Percentiles rank a stretch among this genome's conserved stretches.
These are phyloP conservation scores for Pseudomyrmex flavicornis DNA, from an alignment of 1,140 invertebrate species.

Conservation along the genomic window DNA sequence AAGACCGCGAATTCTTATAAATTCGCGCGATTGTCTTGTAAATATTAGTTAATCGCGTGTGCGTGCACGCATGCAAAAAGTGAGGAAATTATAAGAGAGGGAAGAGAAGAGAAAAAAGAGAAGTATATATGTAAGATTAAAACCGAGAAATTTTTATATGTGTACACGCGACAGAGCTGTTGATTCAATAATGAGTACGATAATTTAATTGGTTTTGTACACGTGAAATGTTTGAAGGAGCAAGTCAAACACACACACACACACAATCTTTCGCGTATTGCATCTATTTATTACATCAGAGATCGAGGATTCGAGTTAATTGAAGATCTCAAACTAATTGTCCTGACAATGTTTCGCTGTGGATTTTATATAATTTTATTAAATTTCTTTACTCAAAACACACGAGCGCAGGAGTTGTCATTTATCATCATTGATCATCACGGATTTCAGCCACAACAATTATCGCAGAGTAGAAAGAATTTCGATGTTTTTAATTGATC, in stretches of 20 bases:
- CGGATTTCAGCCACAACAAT: neutral
- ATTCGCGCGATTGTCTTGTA: slow-evolving; percentile 71
- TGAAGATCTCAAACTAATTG: neutral
- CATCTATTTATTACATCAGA: slow-evolving; percentile 11
- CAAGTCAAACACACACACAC: slow-evolving; percentile 4
- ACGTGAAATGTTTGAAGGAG: slow-evolving; percentile 51
- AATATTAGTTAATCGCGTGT: slow-evolving; percentile 71
- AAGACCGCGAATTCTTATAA: slow-evolving; percentile 44
- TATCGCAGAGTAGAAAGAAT: neutral
- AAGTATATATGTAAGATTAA: neutral
- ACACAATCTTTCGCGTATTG: slow-evolving; percentile 38
- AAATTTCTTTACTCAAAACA: slow-evolving; percentile 37
- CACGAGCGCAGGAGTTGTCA: too few relatives aligned
- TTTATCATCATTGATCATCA: too few relatives aligned
- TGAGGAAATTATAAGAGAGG: slow-evolving; percentile 47
- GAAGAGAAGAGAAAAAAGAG: neutral
- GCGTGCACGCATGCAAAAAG: slow-evolving; percentile 30
- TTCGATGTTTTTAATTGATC: neutral
- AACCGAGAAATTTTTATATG: slow-evolving; percentile 55
- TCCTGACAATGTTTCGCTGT: neutral
- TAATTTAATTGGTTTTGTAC: slow-evolving; percentile 40
- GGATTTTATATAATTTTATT: slow-evolving; percentile 58
- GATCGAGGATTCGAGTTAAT: neutral
- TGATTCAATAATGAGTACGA: slow-evolving; percentile 54
- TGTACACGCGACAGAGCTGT: slow-evolving; percentile 52